phyloP scores from a whole-genome alignment of 2,113 vertebrate genomes.

The Scartelaos histophorus region DNA sequence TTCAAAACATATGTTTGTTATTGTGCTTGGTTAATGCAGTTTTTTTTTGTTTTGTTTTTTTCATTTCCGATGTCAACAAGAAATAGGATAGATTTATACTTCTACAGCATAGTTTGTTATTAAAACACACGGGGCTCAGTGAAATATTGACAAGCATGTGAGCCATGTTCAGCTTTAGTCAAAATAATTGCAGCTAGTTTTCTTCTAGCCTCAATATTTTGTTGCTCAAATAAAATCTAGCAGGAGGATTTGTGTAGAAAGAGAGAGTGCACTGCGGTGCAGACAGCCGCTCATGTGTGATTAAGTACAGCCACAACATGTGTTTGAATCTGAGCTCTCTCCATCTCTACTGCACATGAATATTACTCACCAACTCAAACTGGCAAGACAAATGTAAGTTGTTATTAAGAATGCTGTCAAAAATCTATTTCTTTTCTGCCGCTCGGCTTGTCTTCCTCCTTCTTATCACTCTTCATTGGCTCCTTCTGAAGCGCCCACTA shows the following conservation, averaged over 20 bases:
- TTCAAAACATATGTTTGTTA: background rate
- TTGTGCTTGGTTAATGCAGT: background rate
- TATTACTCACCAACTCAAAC: slow-evolving; percentile 28
- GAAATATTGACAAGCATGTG: background rate
- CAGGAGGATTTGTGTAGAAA: slow-evolving; percentile 17
- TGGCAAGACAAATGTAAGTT: slow-evolving; percentile 44
- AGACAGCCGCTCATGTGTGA: slow-evolving; percentile 39
- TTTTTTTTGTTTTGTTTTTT: too few relatives aligned
- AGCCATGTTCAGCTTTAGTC: slow-evolving; percentile 4
- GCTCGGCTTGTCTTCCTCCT: slow-evolving; percentile 22
- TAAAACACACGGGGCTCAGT: slow-evolving; percentile 9
- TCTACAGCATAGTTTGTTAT: background rate
- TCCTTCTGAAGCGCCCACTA: slow-evolving; percentile 49
- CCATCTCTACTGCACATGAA: slow-evolving; percentile 26
- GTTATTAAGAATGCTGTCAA: slow-evolving; percentile 51
- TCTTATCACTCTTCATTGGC: slow-evolving; percentile 28
- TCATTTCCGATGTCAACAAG: background rate
- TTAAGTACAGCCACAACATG: slow-evolving; percentile 29
- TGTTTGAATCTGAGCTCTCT: slow-evolving; percentile 24
- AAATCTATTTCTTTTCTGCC: slow-evolving; percentile 13
- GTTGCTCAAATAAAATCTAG: slow-evolving; percentile 7
- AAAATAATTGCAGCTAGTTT: slow-evolving; percentile 13
- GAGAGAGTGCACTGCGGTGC: slow-evolving; percentile 28
- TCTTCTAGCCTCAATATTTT: slow-evolving; percentile 3
- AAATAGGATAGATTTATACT: background rate